phyloP scores from a whole-genome alignment of 2,888 invertebrate species.

The Tiphia femorata region DNA sequence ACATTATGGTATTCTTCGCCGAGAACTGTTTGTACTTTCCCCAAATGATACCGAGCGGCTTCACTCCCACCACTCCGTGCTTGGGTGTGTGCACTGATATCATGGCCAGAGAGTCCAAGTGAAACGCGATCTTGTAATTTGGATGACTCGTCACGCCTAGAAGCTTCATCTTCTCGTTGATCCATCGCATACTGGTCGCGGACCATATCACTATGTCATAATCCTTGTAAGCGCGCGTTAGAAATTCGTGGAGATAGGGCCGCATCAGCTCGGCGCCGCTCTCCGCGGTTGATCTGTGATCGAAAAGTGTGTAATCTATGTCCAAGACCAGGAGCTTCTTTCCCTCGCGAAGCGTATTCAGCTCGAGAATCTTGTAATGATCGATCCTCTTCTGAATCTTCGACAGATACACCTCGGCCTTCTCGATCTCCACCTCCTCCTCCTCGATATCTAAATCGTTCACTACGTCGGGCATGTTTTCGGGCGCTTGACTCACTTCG shows the following conservation, averaged over 20 bases:
- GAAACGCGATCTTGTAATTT: conserved; percentile 92
- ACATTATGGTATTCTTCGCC: conserved; percentile 96
- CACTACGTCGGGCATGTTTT: conserved; percentile 86
- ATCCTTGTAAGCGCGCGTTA: conserved; percentile 86
- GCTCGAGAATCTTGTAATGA: conserved; percentile 84
- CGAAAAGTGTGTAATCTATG: conserved; percentile 96
- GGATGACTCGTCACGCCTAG: conserved; percentile 87
- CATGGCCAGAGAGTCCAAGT: conserved; percentile 93
- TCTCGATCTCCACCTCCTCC: conserved; percentile 80
- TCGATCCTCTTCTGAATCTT: conserved; percentile 87
- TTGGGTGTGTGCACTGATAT: conserved; percentile 92
- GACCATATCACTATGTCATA: conserved; percentile 99
- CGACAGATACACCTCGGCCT: conserved; percentile 78
- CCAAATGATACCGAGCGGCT: conserved; percentile 97
- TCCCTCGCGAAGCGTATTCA: conserved; percentile 85
- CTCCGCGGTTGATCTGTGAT: conserved; percentile 94
- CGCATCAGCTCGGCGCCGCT: conserved; percentile 91
- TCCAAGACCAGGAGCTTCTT: conserved; percentile 94
- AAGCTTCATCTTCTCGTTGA: conserved; percentile 95
- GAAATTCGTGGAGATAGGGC: conserved; percentile 94
- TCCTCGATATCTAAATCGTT: conserved; percentile 94
- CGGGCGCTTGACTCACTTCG: conserved; percentile 84
- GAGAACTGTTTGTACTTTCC: conserved; percentile 92
- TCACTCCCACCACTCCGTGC: conserved; percentile 93
- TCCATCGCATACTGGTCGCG: conserved; percentile 98